phyloP scores from a whole-genome alignment of 1,140 invertebrate species.

The Spodoptera litura region DNA sequence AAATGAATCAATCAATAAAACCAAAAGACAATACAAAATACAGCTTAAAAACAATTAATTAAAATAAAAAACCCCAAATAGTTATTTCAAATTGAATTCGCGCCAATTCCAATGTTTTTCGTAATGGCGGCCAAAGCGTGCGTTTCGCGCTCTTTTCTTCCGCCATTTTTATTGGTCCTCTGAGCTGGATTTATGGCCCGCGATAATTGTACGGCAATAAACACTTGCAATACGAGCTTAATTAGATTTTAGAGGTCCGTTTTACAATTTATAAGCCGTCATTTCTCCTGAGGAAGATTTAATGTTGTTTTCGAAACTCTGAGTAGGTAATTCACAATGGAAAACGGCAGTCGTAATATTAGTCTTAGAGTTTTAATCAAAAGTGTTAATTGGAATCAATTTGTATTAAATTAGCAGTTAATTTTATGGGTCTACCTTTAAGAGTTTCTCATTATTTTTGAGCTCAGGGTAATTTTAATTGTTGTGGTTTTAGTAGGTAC shows the following conservation, averaged over 20 bases:
- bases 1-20: not conserved
- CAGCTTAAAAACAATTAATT: slow-evolving; percentile 1
- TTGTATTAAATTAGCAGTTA: no score
- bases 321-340: not conserved
- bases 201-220: slow-evolving; percentile 67
- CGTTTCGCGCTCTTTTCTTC: slow-evolving; percentile 56
- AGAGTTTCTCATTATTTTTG: no score
- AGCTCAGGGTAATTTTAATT: no score
- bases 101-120: slow-evolving; percentile 51
- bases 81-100: slow-evolving; percentile 47
- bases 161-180: slow-evolving; percentile 69
- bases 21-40: not conserved
- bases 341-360: not conserved
- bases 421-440: no score
- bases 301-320: slow-evolving; percentile 20
- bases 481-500: no score
- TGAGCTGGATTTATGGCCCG: slow-evolving; percentile 67
- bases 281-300: slow-evolving; percentile 21
- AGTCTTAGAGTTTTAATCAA: no score
- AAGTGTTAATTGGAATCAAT: no score
- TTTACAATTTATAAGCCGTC: slow-evolving; percentile 48
- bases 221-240: slow-evolving; percentile 72
- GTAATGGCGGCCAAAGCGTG: slow-evolving; percentile 54
- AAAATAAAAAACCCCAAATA: slow-evolving; percentile 33
- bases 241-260: slow-evolving; percentile 67